phyloP scores from a whole-genome alignment of 2,113 vertebrate species.

The human region GRCh38 chr16:85233001-85233500 shows the following conservation, averaged over 20 bases:
- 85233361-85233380: rapidly evolving
- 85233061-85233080: background rate
- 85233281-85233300: background rate
- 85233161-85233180: background rate
- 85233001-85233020: rapidly evolving
- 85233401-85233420: background rate
- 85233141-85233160: background rate
- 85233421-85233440: background rate
- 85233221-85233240: background rate
- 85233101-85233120: background rate
- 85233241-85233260: background rate
- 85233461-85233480: background rate
- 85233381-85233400: background rate
- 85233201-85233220: background rate
- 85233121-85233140: rapidly evolving
- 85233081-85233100: background rate
- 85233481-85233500: background rate
- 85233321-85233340: background rate
- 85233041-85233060: background rate
- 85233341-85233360: background rate
- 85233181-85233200: background rate
- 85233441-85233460: background rate
- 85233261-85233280: background rate
- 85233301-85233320: background rate
- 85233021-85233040: background rate